Evolutionary conservation across 2,888 invertebrate genomes (phyloP).

Genomic region (Chelonus formosanus): DNA sequence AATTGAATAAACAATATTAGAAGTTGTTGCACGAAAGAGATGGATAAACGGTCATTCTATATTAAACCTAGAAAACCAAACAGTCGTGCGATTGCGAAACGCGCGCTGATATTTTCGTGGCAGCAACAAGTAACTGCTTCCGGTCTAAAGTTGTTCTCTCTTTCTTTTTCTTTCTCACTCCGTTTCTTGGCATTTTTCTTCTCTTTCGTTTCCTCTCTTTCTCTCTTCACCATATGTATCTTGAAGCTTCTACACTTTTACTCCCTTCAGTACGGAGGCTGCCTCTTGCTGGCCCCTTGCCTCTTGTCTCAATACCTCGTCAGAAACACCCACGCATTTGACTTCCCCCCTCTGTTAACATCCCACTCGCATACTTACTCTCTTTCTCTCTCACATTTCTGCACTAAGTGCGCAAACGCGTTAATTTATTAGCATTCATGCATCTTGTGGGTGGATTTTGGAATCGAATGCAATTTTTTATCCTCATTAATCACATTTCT

Average conservation of each 20-base stretch:
- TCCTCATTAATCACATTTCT: background rate
- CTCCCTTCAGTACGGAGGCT: slow-evolving; percentile 12
- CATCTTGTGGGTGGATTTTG: slow-evolving; percentile 25
- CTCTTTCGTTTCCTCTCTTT: slow-evolving; percentile 21
- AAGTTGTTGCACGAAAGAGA: background rate
- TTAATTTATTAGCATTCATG: slow-evolving; percentile 29
- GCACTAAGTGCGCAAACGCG: slow-evolving; percentile 31
- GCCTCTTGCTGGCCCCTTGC: slow-evolving; percentile 4
- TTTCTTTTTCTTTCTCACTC: slow-evolving; percentile 10
- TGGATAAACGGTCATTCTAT: slow-evolving; percentile 50
- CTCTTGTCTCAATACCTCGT: slow-evolving; percentile 35
- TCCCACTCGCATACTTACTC: too few species aligned
- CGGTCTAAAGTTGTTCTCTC: slow-evolving; percentile 49
- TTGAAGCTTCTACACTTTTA: slow-evolving; percentile 21
- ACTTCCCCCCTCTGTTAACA: slow-evolving; percentile 29
- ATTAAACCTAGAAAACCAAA: slow-evolving; percentile 59
- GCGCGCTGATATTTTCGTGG: slow-evolving; percentile 61
- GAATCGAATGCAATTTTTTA: slow-evolving; percentile 8
- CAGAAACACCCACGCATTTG: slow-evolving; percentile 56
- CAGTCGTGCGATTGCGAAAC: slow-evolving; percentile 61
- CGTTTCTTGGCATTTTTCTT: slow-evolving; percentile 17
- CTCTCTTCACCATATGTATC: slow-evolving; percentile 29
- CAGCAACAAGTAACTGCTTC: slow-evolving; percentile 63
- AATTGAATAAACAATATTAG: too few species aligned
- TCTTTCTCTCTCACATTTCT: too few species aligned